A percentile compares a stretch with the other conserved stretches of the same genome.
phyloP scores from a whole-genome alignment of 2,113 vertebrate species.

The Panurus biarmicus region DNA sequence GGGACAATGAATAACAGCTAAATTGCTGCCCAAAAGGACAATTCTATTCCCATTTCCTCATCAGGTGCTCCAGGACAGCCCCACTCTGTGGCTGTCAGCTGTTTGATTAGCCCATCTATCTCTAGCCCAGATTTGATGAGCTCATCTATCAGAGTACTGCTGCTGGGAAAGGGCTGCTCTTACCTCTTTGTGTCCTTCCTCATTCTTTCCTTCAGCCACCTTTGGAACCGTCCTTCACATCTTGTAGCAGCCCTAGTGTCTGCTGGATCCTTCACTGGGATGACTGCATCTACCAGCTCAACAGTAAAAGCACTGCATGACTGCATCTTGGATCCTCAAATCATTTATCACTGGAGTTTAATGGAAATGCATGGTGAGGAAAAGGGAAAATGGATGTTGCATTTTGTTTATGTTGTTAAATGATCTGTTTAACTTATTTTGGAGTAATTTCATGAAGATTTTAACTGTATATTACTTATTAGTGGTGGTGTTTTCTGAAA shows the following conservation, averaged over 20 bases:
- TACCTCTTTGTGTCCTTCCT: not conserved
- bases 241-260: not conserved
- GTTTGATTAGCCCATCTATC: not conserved
- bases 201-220: not conserved
- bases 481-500: not conserved
- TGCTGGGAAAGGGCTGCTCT: not conserved
- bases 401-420: too few species aligned
- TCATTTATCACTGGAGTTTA: not conserved
- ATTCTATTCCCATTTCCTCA: not conserved
- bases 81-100: not conserved
- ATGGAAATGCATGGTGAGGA: not conserved
- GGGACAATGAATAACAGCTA: not conserved
- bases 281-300: not conserved
- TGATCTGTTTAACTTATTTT: not conserved
- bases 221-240: not conserved
- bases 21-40: not conserved
- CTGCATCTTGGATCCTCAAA: not conserved
- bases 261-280: not conserved
- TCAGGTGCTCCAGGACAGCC: not conserved
- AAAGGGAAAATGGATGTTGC: not conserved
- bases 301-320: not conserved
- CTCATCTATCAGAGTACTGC: accelerated
- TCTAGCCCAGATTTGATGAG: not conserved
- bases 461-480: not conserved
- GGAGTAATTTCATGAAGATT: not conserved